Conservation (phyloP, 2,888 invertebrate species). For the Amphimallon solstitiale region DNA sequence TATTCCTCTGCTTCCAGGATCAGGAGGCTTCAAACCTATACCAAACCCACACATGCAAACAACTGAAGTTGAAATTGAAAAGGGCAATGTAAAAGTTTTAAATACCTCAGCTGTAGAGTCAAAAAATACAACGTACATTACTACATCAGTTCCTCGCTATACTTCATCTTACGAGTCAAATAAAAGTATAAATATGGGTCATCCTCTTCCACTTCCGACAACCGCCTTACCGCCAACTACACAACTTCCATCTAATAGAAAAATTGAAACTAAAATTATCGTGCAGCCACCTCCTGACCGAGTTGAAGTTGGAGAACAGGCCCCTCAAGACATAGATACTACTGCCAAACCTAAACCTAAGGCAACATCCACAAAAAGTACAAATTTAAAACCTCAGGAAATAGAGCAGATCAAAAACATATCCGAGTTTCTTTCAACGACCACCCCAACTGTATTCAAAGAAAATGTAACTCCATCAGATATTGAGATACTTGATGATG, state of each 20-base stretch:
- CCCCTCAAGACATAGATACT: background rate
- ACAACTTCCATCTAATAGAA: conserved; percentile 32
- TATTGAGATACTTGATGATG: conserved; percentile 36
- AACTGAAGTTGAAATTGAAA: conserved; percentile 31
- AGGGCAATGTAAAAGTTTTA: conserved; percentile 37
- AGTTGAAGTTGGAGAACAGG: conserved; percentile 9
- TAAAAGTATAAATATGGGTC: conserved; percentile 34
- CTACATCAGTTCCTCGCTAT: conserved; percentile 27
- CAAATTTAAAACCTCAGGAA: conserved; percentile 40
- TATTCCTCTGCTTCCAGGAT: conserved; percentile 77
- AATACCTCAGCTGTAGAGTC: conserved; percentile 17
- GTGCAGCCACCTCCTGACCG: conserved; percentile 26
- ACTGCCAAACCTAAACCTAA: conserved; percentile 17
- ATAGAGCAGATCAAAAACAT: conserved; percentile 42
- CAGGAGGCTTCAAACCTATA: conserved; percentile 80
- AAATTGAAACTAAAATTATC: conserved; percentile 37
- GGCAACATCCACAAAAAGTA: conserved; percentile 30
- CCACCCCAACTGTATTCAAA: conserved; percentile 35
- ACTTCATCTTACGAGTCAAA: conserved; percentile 8
- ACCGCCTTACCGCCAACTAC: conserved; percentile 38
- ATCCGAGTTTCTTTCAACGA: conserved; percentile 38
- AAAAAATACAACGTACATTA: background rate
- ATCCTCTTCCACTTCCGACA: conserved; percentile 42
- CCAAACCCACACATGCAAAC: conserved; percentile 61
- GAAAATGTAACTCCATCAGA: conserved; percentile 25